phyloP scores from a whole-genome alignment of 2,113 vertebrate genomes.

The Tauraco erythrolophus region DNA sequence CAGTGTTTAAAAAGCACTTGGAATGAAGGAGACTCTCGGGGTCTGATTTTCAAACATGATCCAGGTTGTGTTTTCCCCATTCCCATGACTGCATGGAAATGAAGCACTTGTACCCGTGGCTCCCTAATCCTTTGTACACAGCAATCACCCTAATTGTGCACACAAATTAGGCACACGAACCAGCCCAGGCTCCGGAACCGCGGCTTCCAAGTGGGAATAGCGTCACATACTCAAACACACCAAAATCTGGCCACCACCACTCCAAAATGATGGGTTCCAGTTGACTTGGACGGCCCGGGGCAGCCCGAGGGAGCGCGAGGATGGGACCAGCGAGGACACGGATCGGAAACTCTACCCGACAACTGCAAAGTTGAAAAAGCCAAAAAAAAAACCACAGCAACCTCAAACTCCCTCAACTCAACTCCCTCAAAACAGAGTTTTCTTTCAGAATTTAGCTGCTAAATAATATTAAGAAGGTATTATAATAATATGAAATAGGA shows the following conservation, averaged over 20 bases:
- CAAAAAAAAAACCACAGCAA: not conserved
- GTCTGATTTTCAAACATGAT: not conserved
- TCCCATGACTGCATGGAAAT: not conserved
- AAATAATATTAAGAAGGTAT: too few species aligned
- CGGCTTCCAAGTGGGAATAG: not conserved
- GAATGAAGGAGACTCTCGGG: not conserved
- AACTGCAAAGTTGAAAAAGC: not conserved
- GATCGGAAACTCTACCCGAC: not conserved
- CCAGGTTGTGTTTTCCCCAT: not conserved
- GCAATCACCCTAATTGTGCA: not conserved
- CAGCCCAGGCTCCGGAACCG: not conserved
- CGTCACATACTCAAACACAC: not conserved
- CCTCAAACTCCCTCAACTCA: too few species aligned
- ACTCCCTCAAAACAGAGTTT: accelerated
- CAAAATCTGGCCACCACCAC: not conserved
- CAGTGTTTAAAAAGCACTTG: not conserved
- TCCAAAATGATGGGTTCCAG: not conserved
- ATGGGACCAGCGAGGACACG: accelerated
- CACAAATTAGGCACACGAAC: not conserved
- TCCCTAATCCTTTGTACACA: not conserved
- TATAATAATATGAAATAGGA: too few species aligned
- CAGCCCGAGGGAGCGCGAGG: not conserved
- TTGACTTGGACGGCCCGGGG: not conserved
- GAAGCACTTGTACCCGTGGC: not conserved
- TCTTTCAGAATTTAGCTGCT: not conserved